A percentile compares a stretch with the other conserved stretches of the same genome.
Evolutionary conservation across 2,888 invertebrate species (phyloP).

Genomic region (Cabera pusaria): DNA sequence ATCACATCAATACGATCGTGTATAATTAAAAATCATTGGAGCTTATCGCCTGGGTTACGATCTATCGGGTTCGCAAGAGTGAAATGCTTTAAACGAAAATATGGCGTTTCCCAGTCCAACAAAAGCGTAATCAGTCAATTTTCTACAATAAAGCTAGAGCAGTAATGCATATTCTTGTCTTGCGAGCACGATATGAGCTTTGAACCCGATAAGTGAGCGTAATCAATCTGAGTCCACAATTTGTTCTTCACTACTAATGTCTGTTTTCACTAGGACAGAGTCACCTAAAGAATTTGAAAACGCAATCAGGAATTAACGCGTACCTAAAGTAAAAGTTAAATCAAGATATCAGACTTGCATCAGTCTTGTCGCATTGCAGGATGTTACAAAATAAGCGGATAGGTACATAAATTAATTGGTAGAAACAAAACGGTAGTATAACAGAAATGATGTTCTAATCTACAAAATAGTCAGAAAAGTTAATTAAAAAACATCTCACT

Average conservation of each 20-base stretch:
- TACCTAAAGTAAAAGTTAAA: constrained; percentile 22
- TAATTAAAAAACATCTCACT: too few relatives aligned
- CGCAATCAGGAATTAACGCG: background rate
- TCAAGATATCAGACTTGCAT: constrained; percentile 59
- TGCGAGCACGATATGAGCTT: background rate
- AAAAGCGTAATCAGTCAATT: constrained; percentile 18
- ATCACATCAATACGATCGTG: constrained; percentile 63
- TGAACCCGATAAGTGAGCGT: constrained; percentile 1
- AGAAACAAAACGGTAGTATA: too few relatives aligned
- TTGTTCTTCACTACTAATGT: too few relatives aligned
- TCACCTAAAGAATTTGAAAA: constrained; percentile 15
- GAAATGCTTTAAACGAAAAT: background rate
- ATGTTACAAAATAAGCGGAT: constrained; percentile 17
- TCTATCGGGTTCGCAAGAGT: constrained; percentile 3
- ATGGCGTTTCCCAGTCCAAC: constrained; percentile 16
- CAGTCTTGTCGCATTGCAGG: constrained; percentile 63
- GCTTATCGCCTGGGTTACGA: constrained; percentile 16
- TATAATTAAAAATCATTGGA: constrained; percentile 30
- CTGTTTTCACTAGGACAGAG: constrained; percentile 25
- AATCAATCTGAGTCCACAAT: background rate
- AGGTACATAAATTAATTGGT: too few relatives aligned
- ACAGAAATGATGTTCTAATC: too few relatives aligned
- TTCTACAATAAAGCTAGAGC: constrained; percentile 14
- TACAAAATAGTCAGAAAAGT: too few relatives aligned
- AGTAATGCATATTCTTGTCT: constrained; percentile 15